Conservation (phyloP, 2,797 vertebrate genomes). For the Galaxias olidus region DNA sequence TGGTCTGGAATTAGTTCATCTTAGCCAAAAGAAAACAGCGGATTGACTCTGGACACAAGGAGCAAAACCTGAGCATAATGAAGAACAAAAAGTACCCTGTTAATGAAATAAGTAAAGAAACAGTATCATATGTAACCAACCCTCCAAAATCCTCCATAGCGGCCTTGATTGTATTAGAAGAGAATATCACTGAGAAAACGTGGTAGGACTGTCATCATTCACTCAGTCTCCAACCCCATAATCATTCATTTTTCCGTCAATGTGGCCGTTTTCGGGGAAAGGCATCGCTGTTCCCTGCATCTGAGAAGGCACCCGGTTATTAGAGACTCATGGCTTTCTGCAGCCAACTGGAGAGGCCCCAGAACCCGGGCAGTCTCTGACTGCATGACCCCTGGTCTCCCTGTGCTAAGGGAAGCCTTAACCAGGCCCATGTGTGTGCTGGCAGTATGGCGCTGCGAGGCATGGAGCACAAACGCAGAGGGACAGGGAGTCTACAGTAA, state of each 20-base stretch:
- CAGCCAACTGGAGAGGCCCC: constrained; percentile 71
- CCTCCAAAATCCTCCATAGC: not conserved
- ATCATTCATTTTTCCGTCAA: constrained; percentile 76
- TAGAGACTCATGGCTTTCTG: constrained; percentile 63
- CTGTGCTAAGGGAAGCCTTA: constrained; percentile 33
- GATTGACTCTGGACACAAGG: not conserved
- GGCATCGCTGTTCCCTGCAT: constrained; percentile 61
- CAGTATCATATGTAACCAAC: too few relatives aligned
- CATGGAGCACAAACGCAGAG: constrained; percentile 6
- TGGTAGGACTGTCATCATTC: constrained; percentile 70
- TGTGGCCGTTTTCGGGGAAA: constrained; percentile 65
- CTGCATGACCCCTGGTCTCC: constrained; percentile 53
- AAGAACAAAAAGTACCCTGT: too few relatives aligned
- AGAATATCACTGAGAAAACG: constrained; percentile 68
- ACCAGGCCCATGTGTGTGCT: too few relatives aligned
- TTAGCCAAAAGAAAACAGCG: too few relatives aligned
- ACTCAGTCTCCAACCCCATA: constrained; percentile 70
- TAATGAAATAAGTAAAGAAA: too few relatives aligned
- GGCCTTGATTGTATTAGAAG: constrained; percentile 50
- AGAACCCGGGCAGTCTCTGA: constrained; percentile 49
- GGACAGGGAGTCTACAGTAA: not conserved
- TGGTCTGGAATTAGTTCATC: too few relatives aligned
- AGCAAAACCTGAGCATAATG: not conserved
- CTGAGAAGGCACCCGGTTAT: constrained; percentile 75
- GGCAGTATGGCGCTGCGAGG: too few relatives aligned